phyloP scores from a whole-genome alignment of 2,113 vertebrate species.

The Thryonomys swinderianus region DNA sequence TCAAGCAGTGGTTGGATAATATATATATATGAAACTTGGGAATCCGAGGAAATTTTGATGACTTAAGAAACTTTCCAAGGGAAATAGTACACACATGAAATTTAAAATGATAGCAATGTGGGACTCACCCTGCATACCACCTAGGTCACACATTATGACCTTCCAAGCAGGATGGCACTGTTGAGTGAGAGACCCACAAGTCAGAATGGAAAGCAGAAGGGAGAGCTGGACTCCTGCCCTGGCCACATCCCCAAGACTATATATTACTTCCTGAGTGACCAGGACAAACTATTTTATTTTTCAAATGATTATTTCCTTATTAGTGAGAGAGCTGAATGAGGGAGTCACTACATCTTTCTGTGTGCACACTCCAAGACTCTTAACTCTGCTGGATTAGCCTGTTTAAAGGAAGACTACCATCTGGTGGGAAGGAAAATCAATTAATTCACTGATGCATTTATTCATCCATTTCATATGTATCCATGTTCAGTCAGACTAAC shows the following conservation, averaged over 20 bases:
- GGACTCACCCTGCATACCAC: neutral
- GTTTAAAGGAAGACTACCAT: neutral
- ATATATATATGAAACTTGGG: neutral
- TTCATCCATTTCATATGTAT: neutral
- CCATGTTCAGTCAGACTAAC: neutral
- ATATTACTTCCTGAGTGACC: neutral
- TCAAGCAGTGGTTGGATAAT: conserved; percentile 26
- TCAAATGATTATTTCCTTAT: neutral
- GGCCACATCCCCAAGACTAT: neutral
- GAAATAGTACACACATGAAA: neutral
- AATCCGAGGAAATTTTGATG: conserved; percentile 39
- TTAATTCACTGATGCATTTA: neutral
- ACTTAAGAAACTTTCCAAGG: conserved; percentile 42
- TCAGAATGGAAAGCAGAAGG: neutral
- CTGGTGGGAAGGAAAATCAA: neutral
- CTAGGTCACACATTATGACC: neutral
- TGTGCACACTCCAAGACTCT: neutral
- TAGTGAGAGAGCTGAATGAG: neutral
- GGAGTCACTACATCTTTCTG: neutral
- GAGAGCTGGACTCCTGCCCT: neutral
- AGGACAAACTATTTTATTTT: neutral
- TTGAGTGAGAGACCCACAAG: neutral
- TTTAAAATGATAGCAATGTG: conserved; percentile 18
- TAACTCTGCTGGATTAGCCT: neutral
- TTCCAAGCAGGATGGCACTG: neutral